Base-by-base conservation (phyloP, 2,888 invertebrate species). In the Athalia rosae region DNA sequence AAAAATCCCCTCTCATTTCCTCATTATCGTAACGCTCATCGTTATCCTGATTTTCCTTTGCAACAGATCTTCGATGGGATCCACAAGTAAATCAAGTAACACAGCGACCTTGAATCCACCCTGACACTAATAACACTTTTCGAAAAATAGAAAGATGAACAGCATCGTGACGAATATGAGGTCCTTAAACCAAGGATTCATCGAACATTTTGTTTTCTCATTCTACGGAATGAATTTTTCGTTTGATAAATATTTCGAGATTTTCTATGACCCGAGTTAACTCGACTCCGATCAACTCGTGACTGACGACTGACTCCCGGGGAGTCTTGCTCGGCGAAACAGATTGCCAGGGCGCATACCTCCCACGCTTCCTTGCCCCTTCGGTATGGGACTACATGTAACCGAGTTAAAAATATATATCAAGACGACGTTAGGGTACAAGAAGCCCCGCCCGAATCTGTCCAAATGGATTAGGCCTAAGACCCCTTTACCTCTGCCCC, bases 261-360 rank as follows among this genome's bases (percentile, higher is more conserved):
- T 28, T 28, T 50, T 48, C 67, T 67, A 28, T 11, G 67, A 48
- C 48, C 67, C 15, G 67, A 67, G 50, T 67, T 50, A 50, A 45
- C 45, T n/a, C 41, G 43, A 6, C 43, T 71, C 8, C 58, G 58
- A 45, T 71, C 71, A 53, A 53, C 53, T 53, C n/a, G 11, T 53
- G 58, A 58, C 58, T 45, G 15, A 45, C 58, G 9, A 50, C 58
- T 45, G 71, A 71, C 71, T 71, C 71, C 58, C 58, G 58, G 58
- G 71, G 56, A 67, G 67, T 45, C 67, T 28, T 53, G 9, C 56
- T 50, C 50, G 56, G 67, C 56, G 58, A 71, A 58, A 43, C 56
- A 71, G 71, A 71, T 58, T 71, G 58, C 71, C 71, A 45, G 58
- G 56, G 71, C 56, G 71, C 71, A 71, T 71, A 71, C 71, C 71